These are phyloP conservation scores for Danio jaintianensis DNA, from an alignment of 2,797 vertebrate genomes.

Conservation along the genomic window DNA sequence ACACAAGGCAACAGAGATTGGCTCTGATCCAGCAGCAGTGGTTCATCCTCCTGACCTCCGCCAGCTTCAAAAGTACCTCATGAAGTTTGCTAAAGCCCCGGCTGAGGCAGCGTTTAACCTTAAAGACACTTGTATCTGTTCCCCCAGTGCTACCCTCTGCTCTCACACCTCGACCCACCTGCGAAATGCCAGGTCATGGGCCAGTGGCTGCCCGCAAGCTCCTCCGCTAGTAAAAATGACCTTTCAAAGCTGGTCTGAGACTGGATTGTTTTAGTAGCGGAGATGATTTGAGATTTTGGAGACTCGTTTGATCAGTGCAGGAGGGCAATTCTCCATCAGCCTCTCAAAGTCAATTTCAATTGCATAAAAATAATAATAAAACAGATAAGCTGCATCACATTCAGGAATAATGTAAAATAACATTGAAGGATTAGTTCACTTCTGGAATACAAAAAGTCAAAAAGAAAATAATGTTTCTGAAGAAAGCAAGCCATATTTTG, in stretches of 20 bases:
- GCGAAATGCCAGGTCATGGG: conserved; percentile 43
- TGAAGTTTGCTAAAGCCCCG: conserved; percentile 60
- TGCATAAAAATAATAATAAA: no score
- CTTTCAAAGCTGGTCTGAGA: conserved; percentile 14
- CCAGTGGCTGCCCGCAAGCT: not conserved
- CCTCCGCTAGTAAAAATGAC: conserved; percentile 21
- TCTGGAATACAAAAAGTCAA: no score
- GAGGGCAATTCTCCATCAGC: no score
- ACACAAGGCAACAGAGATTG: conserved; percentile 59
- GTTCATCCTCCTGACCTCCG: conserved; percentile 70
- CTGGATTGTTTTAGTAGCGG: not conserved
- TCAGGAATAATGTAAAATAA: no score
- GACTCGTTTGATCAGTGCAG: no score
- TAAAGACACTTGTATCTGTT: conserved; percentile 46
- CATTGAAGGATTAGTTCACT: no score
- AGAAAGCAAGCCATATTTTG: no score
- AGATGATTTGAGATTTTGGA: no score
- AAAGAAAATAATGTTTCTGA: no score
- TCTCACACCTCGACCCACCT: conserved; percentile 42
- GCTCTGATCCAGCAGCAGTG: conserved; percentile 70
- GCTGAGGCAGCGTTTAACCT: conserved; percentile 58
- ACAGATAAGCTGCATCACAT: no score
- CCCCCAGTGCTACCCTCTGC: conserved; percentile 31
- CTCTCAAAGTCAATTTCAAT: no score
- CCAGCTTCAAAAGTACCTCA: conserved; percentile 73